Conservation (phyloP, 2,797 vertebrate species). For the Ammospiza maritima region DNA sequence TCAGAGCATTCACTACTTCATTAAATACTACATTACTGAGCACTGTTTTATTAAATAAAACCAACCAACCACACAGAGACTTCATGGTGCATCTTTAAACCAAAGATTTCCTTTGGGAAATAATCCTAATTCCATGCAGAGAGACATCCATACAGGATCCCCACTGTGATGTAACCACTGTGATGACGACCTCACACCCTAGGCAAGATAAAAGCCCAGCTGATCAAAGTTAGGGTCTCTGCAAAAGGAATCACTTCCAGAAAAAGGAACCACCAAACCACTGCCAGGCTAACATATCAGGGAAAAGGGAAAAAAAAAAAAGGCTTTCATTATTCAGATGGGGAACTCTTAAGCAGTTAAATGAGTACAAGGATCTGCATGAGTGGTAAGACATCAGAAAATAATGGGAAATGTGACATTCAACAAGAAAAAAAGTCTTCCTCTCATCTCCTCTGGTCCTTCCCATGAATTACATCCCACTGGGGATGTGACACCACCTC, state of each 20-base stretch:
- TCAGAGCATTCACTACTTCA: background rate
- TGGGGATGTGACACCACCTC: background rate
- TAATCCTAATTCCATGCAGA: background rate
- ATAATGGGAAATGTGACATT: background rate
- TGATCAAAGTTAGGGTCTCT: background rate
- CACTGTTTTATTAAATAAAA: background rate
- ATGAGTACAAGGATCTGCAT: background rate
- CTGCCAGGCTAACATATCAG: background rate
- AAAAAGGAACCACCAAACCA: background rate
- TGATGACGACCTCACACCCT: background rate
- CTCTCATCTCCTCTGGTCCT: background rate
- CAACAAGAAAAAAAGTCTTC: background rate
- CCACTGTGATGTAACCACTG: background rate
- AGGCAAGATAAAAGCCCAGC: background rate
- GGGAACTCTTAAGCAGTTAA: background rate
- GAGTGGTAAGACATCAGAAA: background rate
- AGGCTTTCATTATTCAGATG: background rate
- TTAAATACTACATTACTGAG: background rate
- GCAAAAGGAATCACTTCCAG: background rate
- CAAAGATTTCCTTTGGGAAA: background rate
- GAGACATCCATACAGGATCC: background rate
- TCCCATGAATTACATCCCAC: background rate
- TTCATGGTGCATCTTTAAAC: background rate
- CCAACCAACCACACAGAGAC: background rate
- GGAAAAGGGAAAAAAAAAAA: background rate